phyloP scores from a whole-genome alignment of 2,797 vertebrate genomes.

The Bucorvus abyssinicus region DNA sequence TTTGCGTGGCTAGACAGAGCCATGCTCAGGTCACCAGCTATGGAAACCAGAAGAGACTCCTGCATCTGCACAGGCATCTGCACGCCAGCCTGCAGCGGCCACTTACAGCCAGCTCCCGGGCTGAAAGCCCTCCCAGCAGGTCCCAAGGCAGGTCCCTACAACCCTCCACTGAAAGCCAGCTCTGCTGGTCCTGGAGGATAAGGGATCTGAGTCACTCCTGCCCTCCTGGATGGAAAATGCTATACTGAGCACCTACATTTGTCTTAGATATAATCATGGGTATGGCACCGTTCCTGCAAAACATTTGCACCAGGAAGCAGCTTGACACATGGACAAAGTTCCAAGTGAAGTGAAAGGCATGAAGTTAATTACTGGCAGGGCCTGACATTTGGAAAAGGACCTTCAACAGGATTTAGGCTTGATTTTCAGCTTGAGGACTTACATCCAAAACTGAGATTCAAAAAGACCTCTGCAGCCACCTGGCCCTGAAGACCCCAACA shows the following conservation, averaged over 20 bases:
- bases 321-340: not conserved
- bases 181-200: not conserved
- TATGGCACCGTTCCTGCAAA: slow-evolving; percentile 13
- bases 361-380: not conserved
- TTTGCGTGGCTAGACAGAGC: accelerated
- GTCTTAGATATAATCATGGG: not conserved
- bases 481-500: not conserved
- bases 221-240: not conserved
- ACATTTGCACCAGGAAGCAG: slow-evolving; percentile 28
- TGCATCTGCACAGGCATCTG: not conserved
- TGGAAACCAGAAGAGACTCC: not conserved
- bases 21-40: accelerated
- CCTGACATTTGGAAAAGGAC: slow-evolving; percentile 25
- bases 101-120: not conserved
- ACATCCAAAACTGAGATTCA: not conserved
- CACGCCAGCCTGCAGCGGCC: not conserved
- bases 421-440: slow-evolving; percentile 8
- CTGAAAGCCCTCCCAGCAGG: not conserved
- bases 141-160: not conserved
- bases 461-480: slow-evolving; percentile 13
- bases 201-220: not conserved
- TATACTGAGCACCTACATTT: not conserved
- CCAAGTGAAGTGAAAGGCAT: not conserved
- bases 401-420: not conserved
- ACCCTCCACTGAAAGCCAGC: not conserved